Conservation (phyloP, 2,797 vertebrate genomes). For the Hozukius guyotensis region DNA sequence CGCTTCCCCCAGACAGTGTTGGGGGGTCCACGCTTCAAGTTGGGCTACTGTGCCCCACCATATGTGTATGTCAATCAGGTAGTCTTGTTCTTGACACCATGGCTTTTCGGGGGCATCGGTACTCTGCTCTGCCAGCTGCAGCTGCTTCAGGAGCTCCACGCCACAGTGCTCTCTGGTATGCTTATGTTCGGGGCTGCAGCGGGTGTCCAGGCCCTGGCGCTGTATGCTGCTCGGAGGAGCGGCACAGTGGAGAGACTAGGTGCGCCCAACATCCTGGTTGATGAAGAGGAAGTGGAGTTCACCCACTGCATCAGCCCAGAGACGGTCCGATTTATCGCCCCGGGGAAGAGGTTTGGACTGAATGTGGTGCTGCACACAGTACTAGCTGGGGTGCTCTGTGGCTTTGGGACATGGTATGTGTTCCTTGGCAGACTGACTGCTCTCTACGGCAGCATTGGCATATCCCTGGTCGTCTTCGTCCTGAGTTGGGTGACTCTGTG, state of each 20-base stretch:
- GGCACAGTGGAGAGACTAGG: constrained; percentile 88
- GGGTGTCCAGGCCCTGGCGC: constrained; percentile 87
- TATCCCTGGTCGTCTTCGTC: constrained; percentile 86
- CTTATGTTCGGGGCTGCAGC: constrained; percentile 91
- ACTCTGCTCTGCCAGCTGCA: constrained; percentile 91
- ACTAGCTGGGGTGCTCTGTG: constrained; percentile 91
- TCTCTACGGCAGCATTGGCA: constrained; percentile 87
- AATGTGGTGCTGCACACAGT: constrained; percentile 91
- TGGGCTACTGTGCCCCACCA: constrained; percentile 94
- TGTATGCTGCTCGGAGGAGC: constrained; percentile 85
- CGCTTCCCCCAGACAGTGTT: constrained; percentile 96
- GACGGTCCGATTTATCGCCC: constrained; percentile 93
- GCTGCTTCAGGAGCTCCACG: constrained; percentile 86
- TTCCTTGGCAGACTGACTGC: constrained; percentile 88
- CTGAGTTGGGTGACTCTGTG: constrained; percentile 96
- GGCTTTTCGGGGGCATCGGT: constrained; percentile 91
- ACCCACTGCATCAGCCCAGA: constrained; percentile 92
- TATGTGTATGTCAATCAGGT: constrained; percentile 95
- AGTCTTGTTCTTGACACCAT: constrained; percentile 94
- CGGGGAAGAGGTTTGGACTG: constrained; percentile 92
- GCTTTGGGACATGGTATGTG: constrained; percentile 96
- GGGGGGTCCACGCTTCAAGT: constrained; percentile 92
- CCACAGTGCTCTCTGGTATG: constrained; percentile 88
- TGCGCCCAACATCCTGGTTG: constrained; percentile 87
- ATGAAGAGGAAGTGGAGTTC: constrained; percentile 98